Conservation (phyloP, 2,888 invertebrate species). For the Mesorhabditis belari region DNA sequence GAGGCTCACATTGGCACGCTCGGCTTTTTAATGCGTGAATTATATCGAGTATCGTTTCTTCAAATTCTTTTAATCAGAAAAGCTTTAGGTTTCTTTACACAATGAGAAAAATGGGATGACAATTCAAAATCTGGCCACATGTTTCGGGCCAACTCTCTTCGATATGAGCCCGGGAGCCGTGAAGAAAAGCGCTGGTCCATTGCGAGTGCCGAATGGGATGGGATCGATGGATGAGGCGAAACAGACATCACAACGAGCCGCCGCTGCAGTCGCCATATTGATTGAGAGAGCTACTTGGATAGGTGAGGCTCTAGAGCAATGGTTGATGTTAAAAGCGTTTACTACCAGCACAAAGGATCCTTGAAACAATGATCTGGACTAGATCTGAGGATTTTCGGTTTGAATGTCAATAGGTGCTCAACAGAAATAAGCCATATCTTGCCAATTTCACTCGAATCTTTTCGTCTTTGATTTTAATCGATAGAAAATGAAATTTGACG, state of each 20-base stretch:
- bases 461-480: too few relatives aligned
- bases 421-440: too few relatives aligned
- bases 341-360: too few relatives aligned
- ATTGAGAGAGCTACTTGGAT: not conserved
- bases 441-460: too few relatives aligned
- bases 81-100: not conserved
- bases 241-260: not conserved
- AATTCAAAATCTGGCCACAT: not conserved
- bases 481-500: too few relatives aligned
- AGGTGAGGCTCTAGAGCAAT: too few relatives aligned
- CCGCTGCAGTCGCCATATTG: not conserved
- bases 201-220: not conserved
- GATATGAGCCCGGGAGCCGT: not conserved
- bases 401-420: too few relatives aligned
- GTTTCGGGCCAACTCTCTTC: not conserved
- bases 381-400: too few relatives aligned
- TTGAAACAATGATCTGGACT: too few relatives aligned
- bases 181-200: not conserved
- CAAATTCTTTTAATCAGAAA: not conserved
- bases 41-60: not conserved
- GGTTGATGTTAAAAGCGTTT: too few relatives aligned
- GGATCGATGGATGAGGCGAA: not conserved
- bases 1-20: not conserved
- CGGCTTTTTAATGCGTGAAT: not conserved
- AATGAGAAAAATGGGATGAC: not conserved